phyloP scores from a whole-genome alignment of 2,113 vertebrate genomes.

The Mustela lutreola region DNA sequence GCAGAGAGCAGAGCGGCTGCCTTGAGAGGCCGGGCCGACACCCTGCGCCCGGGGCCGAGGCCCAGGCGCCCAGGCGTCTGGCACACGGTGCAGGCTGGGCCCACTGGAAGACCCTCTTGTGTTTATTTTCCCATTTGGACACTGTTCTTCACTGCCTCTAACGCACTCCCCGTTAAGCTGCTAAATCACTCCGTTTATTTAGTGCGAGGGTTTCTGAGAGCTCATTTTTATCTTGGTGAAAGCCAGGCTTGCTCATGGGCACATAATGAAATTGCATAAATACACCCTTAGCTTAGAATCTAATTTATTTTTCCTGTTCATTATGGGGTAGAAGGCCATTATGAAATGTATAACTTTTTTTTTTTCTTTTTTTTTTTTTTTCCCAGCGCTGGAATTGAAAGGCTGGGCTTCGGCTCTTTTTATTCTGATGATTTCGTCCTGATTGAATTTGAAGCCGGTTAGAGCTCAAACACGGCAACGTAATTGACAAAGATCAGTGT shows the following conservation, averaged over 20 bases:
- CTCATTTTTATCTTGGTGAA: conserved; percentile 92
- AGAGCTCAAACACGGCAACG: conserved; percentile 85
- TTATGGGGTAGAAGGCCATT: conserved; percentile 92
- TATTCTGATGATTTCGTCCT: conserved; percentile 89
- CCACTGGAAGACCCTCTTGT: not conserved
- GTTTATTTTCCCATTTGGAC: conserved; percentile 87
- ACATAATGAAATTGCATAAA: conserved; percentile 93
- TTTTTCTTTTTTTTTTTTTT: conserved; percentile 77
- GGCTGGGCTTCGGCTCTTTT: conserved; percentile 88
- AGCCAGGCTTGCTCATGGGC: conserved; percentile 91
- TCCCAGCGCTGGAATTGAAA: conserved; percentile 88
- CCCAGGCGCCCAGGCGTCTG: not conserved
- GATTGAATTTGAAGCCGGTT: conserved; percentile 91
- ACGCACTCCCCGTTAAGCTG: conserved; percentile 88
- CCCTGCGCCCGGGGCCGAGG: accelerated
- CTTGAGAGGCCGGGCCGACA: not conserved
- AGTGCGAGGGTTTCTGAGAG: conserved; percentile 91
- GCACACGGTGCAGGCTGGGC: accelerated
- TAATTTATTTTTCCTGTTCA: conserved; percentile 94
- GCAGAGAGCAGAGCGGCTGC: accelerated
- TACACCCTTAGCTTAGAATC: conserved; percentile 92
- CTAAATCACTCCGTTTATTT: conserved; percentile 94
- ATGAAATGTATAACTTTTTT: conserved; percentile 90
- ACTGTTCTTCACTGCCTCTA: conserved; percentile 86
- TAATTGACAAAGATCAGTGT: conserved; percentile 89